Percentiles rank a stretch among this genome's conserved stretches.
phyloP scores from a whole-genome alignment of 2,113 vertebrate genomes.

The Formicarius rufipectus region DNA sequence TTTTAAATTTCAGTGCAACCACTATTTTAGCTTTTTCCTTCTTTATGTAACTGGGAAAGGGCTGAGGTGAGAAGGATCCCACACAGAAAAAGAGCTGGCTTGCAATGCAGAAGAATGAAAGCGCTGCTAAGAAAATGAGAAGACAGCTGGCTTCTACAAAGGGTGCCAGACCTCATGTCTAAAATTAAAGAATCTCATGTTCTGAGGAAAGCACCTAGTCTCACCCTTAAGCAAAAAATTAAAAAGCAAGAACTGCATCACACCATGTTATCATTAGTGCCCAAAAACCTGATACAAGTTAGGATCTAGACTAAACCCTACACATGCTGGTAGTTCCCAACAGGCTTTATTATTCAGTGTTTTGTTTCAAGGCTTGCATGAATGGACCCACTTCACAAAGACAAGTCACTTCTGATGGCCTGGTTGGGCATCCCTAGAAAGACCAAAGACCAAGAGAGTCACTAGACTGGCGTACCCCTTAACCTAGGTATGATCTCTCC shows the following conservation, averaged over 20 bases:
- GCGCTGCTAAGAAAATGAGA: slow-evolving; percentile 61
- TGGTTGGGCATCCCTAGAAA: neutral
- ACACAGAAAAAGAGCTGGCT: slow-evolving; percentile 50
- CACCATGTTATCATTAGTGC: neutral
- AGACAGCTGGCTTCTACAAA: slow-evolving; percentile 59
- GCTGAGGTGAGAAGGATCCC: slow-evolving; percentile 48
- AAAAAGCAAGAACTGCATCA: slow-evolving; percentile 31
- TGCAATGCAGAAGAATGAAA: slow-evolving; percentile 59
- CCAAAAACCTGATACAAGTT: neutral
- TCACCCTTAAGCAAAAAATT: slow-evolving; percentile 4
- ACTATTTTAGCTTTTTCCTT: neutral
- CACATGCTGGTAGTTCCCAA: neutral
- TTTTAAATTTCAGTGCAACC: neutral
- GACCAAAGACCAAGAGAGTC: neutral
- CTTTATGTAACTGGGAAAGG: slow-evolving; percentile 67
- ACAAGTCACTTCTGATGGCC: neutral
- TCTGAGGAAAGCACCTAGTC: slow-evolving; percentile 55
- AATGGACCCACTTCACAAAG: neutral
- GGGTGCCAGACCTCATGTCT: slow-evolving; percentile 64
- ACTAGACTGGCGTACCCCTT: neutral
- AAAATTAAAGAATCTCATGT: slow-evolving; percentile 62
- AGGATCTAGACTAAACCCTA: neutral
- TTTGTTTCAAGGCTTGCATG: neutral
- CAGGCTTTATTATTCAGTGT: neutral
- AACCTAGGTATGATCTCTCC: neutral